phyloP scores from a whole-genome alignment of 1,140 invertebrate genomes.

The Bombus pascuorum region DNA sequence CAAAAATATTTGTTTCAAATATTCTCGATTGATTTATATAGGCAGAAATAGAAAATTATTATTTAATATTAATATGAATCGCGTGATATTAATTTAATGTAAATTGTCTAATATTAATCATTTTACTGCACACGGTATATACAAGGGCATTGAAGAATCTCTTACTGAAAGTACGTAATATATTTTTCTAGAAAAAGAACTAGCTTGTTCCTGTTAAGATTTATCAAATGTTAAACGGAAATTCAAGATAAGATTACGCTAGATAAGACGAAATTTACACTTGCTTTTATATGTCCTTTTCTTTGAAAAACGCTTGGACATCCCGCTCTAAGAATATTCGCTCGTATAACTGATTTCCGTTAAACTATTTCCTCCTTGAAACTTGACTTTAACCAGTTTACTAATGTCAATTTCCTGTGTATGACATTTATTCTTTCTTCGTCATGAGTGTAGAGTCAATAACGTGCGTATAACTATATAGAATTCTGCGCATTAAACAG shows the following conservation, averaged over 20 bases:
- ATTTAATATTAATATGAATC: too few relatives aligned
- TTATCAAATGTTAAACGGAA: neutral
- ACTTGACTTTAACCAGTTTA: neutral
- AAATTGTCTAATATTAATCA: too few relatives aligned
- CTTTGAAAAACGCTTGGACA: neutral
- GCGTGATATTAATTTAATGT: too few relatives aligned
- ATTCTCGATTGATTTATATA: neutral
- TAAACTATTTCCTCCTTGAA: neutral
- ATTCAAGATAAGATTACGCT: slow-evolving; percentile 17
- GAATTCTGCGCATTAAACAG: too few relatives aligned
- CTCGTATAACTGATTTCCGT: neutral
- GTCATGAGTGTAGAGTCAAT: neutral
- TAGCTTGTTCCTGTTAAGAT: neutral
- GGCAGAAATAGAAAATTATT: neutral
- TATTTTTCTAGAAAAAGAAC: neutral
- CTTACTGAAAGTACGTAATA: too few relatives aligned
- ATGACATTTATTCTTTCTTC: neutral
- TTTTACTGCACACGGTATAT: too few relatives aligned
- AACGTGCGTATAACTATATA: neutral
- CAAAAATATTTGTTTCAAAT: neutral
- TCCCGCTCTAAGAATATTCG: neutral
- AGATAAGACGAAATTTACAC: slow-evolving; percentile 26
- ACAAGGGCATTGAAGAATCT: too few relatives aligned
- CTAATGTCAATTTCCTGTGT: neutral
- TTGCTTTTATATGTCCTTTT: neutral